Conservation (phyloP, 2,113 vertebrate genomes). For the Protobothrops mucrosquamatus region DNA sequence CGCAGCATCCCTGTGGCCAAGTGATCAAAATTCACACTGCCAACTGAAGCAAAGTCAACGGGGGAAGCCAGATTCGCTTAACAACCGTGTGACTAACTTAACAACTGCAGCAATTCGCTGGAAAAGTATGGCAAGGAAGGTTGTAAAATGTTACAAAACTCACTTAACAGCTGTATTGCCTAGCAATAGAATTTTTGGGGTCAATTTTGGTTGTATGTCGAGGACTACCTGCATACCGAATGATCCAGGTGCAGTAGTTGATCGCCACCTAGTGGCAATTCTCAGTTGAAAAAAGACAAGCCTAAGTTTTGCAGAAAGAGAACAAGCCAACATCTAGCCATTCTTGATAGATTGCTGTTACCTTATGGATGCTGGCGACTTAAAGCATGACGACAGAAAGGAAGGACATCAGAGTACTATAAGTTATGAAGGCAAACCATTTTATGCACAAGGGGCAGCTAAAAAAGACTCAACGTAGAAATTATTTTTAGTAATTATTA, state of each 20-base stretch:
- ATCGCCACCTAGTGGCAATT: slow-evolving; percentile 61
- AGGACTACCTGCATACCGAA: accelerated
- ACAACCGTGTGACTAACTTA: too few species aligned
- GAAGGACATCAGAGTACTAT: slow-evolving; percentile 24
- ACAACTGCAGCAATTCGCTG: too few species aligned
- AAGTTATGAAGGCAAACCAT: slow-evolving; percentile 19
- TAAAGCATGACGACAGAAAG: slow-evolving; percentile 6
- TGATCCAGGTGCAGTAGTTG: accelerated
- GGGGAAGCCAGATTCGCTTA: too few species aligned
- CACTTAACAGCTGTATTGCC: too few species aligned
- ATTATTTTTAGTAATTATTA: slow-evolving; percentile 21
- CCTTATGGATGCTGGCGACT: slow-evolving; percentile 25
- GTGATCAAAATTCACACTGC: too few species aligned
- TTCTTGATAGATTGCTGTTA: not conserved
- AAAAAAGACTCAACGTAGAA: not conserved
- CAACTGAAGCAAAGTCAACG: too few species aligned
- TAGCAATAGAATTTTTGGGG: too few species aligned
- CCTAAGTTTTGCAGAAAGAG: not conserved
- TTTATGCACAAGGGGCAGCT: not conserved
- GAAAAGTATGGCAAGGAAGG: too few species aligned
- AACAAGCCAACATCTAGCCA: slow-evolving; percentile 49
- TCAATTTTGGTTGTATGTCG: too few species aligned
- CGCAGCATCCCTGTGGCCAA: too few species aligned
- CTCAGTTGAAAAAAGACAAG: slow-evolving; percentile 30
- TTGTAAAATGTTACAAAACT: too few species aligned